Evolutionary conservation across 1,140 invertebrate genomes (phyloP).

Genomic region (Penaeus chinensis): DNA sequence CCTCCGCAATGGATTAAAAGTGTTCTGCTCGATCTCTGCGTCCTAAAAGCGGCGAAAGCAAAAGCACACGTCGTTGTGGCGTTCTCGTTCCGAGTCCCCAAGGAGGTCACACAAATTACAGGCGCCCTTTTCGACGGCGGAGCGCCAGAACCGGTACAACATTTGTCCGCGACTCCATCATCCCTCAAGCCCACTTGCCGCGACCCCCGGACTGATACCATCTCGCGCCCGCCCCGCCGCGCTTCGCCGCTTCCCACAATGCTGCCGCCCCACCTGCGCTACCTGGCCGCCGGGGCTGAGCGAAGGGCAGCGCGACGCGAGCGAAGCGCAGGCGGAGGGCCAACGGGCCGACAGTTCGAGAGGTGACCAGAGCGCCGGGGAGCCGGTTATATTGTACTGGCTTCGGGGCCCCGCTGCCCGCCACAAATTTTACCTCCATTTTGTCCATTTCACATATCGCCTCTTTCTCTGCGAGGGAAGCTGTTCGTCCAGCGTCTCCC

Average conservation of each 20-base stretch:
- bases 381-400: constrained; percentile 60
- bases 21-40: no score
- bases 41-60: no score
- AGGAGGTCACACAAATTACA: constrained; percentile 18
- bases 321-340: constrained; percentile 8
- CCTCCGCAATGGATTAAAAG: no score
- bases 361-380: constrained; percentile 58
- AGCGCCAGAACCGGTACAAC: constrained; percentile 44
- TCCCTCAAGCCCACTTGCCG: constrained; percentile 58
- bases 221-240: constrained; percentile 35
- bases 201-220: constrained; percentile 59
- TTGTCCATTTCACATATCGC: constrained; percentile 28
- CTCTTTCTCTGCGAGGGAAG: no score
- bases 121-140: constrained; percentile 8
- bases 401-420: constrained; percentile 35
- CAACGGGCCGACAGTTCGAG: constrained; percentile 54
- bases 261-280: neutral
- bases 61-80: no score
- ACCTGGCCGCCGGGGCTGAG: neutral
- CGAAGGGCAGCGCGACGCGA: constrained; percentile 24
- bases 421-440: constrained; percentile 45
- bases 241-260: constrained; percentile 25
- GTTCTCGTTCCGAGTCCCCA: neutral
- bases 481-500: no score
- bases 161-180: constrained; percentile 53